Evolutionary conservation across 1,140 invertebrate genomes (phyloP), one percentile per base, ranked within the genome.

Genomic region (Achatina immaculata): DNA sequence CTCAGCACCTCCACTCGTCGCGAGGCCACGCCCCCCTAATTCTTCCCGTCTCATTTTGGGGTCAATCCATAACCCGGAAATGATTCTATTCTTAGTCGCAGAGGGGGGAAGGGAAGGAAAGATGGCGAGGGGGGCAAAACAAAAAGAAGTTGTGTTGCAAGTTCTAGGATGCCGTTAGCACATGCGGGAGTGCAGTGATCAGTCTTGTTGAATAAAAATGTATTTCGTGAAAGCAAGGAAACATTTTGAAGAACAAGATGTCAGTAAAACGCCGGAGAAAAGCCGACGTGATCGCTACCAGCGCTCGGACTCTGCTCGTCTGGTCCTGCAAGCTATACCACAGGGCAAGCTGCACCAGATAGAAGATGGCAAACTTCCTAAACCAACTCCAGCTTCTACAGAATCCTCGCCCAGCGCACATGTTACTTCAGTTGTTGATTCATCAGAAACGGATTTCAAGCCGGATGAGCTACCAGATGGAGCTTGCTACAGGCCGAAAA

Each of bases 391-490:
- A 24, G 31, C 1, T 40, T 14, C 74, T 9, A 38, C 11, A 34
- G 48, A 34, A 1, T 43, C 55, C 31, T 2, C 16, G 19, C 48
- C 34, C 31, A 69, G 71, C 31, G 40, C 31, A 45, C 51, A 21
- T 65, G 58, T 51, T 7, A 72, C 51, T 42, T 34, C 78, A 66
- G 81, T 38, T 55, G 80, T 36, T 36, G 66, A 81, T 65, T 68
- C 71, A 6, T 68, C 71, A 6, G 40, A 40, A 21, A 55, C 77
- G 19, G 84, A 83, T 38, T 85, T 85, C 79, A 81, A 76, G 51
- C 83, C 81, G 0, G 87, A 87, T 45, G 87, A 88, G 43, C 80
- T 88, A 75, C 87, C 87, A 45, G 87, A 88, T 75, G 87, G 86
- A 40, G 85, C 83, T 1, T 86, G 86, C 76, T 86, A 84, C 82